Evolutionary conservation across 2,888 invertebrate species (phyloP), one percentile per base, ranked within the genome.

Genomic region (Eupeodes latifasciatus): DNA sequence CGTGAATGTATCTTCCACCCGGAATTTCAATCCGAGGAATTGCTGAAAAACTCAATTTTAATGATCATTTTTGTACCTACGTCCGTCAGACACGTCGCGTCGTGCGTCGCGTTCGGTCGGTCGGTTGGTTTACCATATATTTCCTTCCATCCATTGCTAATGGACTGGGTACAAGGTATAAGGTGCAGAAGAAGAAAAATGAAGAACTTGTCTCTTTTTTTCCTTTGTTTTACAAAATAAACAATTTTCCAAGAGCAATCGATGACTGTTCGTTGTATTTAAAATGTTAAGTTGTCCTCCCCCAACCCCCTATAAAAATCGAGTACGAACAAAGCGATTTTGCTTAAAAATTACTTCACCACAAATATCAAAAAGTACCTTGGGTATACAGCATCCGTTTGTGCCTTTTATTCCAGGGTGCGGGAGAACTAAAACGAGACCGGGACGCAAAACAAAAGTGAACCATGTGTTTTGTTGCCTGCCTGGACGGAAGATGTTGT

Each of bases 291-390:
- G 16, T 44, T 19, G 19, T 3, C 27, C 27, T 19, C 14, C 34
- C 16, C 12, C 10, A 7, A 4, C 47, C 11, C 27, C 14, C 19
- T 11, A 9, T 19, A 19, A 57, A 57, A 2, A 2, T 5, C 5
- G 12, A 27, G 27, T 57, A 57, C 9, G 27, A 72, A 81, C 85
- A 71, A 85, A 81, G 69, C 72, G 49, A 77, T 34, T 83, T 71
- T 5, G 47, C 40, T 66, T 44, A 51, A 59, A 78, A 78, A 51
- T 53, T 77, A 71, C 76, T 76, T 11, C 14, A 78, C 66, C 77
- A 34, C 64, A 80, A 44, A 51, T 78, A 62, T 53, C 82, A 79
- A 82, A 86, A 83, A 79, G 86, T 86, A 86, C 85, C 7, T 44
- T 16, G 34, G 47, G 47, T 47, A 11, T 11, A 34, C 59, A 79